These are phyloP conservation scores for Eupeodes latifasciatus DNA, from an alignment of 2,888 invertebrate species.

Conservation along the genomic window DNA sequence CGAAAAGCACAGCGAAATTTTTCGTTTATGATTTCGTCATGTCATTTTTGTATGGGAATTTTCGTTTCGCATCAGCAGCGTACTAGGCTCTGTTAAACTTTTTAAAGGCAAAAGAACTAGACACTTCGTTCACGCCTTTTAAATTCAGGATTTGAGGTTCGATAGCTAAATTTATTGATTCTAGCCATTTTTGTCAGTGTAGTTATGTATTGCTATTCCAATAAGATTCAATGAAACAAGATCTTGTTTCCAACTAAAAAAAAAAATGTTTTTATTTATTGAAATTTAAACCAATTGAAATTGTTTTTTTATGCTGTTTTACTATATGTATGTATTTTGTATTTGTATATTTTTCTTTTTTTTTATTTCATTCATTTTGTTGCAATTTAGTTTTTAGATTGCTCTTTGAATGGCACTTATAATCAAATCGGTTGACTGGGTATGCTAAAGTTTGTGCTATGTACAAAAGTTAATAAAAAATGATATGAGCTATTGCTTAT, in stretches of 20 bases:
- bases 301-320: not conserved
- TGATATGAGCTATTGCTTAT: not conserved
- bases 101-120: too few species aligned
- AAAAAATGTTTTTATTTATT: not conserved
- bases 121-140: too few species aligned
- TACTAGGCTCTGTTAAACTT: too few species aligned
- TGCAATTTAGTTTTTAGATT: slow-evolving; percentile 22
- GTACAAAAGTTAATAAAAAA: not conserved
- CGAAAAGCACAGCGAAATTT: too few species aligned
- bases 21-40: too few species aligned
- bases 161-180: too few species aligned
- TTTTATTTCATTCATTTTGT: not conserved
- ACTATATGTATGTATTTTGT: not conserved
- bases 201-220: not conserved
- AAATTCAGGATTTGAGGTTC: too few species aligned
- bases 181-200: not conserved
- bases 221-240: slow-evolving; percentile 20
- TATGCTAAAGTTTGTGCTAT: slow-evolving; percentile 1
- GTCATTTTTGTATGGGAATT: too few species aligned
- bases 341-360: not conserved
- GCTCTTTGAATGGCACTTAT: slow-evolving; percentile 22
- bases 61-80: too few species aligned
- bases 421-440: slow-evolving; percentile 10
- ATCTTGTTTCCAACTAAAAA: slow-evolving; percentile 17
- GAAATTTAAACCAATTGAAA: not conserved